Evolutionary conservation across 2,888 invertebrate species (phyloP).

Genomic region (Tetropium fuscum): DNA sequence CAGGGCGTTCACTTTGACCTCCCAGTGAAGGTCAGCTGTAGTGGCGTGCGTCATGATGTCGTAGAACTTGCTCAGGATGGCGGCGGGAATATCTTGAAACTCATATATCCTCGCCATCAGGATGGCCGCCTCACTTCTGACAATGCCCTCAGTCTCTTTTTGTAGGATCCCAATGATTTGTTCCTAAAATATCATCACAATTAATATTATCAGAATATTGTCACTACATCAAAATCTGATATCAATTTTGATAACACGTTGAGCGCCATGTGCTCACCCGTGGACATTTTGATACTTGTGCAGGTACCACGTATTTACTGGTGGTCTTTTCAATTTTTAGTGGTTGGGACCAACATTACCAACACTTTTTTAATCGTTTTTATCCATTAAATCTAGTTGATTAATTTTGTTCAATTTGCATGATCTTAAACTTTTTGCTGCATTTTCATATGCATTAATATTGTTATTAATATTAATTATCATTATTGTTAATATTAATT

Average conservation of each 20-base stretch:
- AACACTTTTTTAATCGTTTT: too few relatives aligned
- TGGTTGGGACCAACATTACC: too few relatives aligned
- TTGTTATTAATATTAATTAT: too few relatives aligned
- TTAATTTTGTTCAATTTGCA: too few relatives aligned
- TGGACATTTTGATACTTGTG: too few relatives aligned
- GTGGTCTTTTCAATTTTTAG: too few relatives aligned
- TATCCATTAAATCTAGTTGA: too few relatives aligned
- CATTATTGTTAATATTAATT: too few relatives aligned
- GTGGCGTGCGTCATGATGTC: slow-evolving; percentile 76
- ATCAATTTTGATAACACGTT: background rate
- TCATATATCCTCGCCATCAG: slow-evolving; percentile 76
- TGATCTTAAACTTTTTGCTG: too few relatives aligned
- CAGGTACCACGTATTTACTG: too few relatives aligned
- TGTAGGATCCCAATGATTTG: slow-evolving; percentile 71
- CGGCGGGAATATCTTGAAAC: slow-evolving; percentile 71
- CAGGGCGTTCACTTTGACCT: slow-evolving; percentile 80
- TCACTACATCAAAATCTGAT: background rate
- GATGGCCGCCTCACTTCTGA: slow-evolving; percentile 78
- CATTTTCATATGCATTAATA: too few relatives aligned
- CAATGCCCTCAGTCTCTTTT: slow-evolving; percentile 81
- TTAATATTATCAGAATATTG: slow-evolving; percentile 36
- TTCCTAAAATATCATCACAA: slow-evolving; percentile 57
- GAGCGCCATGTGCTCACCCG: too few relatives aligned
- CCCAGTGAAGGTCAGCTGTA: slow-evolving; percentile 83
- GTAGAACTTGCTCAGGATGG: slow-evolving; percentile 69